Evolutionary conservation across 2,113 vertebrate species (phyloP), one percentile per base, ranked within the genome.

Genomic region (Seriola quinqueradiata): DNA sequence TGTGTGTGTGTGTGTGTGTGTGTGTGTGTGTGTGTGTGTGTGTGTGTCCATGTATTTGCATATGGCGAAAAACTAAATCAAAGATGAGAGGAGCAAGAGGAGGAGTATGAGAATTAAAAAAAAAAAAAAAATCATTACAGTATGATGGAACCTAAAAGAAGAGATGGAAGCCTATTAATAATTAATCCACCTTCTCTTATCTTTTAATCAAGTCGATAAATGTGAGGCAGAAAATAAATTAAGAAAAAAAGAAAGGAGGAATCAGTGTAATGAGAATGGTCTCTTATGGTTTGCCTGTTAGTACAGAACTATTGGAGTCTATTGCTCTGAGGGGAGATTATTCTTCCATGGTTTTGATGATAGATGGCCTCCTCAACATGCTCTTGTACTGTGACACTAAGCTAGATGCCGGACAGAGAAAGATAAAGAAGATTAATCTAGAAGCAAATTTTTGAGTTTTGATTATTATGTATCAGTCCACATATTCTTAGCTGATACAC

Each of bases 161-260:
- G 74, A 83, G 82, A 71, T 87, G 54, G 79, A 65, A 75, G 82
- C 54, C 74, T 38, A 73, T 92, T 92, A 91, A 92, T 90, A 87
- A 91, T 88, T 73, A 92, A 93, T 85, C 81, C 81, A 70, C 77
- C 81, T 19, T 75, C 81, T 79, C 81, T 85, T 88, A 89, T 93
- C 83, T 91, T 90, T 92, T 92, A 91, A 94, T 93, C 89, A 92
- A 87, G 83, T 75, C 58, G 83, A 87, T 89, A 86, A 90, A 82
- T 55, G 72, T 70, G 55, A 77, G 70, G 79, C 61, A 79, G 69
- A 83, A 87, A 90, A 90, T 85, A 61, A 88, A 84, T 85, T 84
- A 77, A 74, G 83, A 61, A 44, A 32, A 76, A 82, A 77, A 32
- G 1, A 44, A 10, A 1, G 5, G 36, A 38, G 57, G 65, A 57